phyloP scores from a whole-genome alignment of 2,888 invertebrate species.

The Scaptodrosophila latifasciaeformis region DNA sequence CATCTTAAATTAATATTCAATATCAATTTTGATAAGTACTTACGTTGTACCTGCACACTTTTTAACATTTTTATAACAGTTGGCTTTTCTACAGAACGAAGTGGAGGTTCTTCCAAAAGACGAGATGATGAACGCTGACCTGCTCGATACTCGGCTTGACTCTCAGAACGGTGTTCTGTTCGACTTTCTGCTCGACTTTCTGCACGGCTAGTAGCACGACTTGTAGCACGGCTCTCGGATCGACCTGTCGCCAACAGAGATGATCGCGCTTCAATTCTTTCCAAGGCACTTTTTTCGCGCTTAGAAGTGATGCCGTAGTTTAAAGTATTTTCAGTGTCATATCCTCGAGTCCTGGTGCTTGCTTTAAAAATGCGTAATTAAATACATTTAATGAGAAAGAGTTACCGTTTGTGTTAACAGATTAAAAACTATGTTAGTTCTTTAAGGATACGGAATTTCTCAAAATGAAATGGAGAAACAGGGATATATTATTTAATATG shows the following conservation, averaged over 20 bases:
- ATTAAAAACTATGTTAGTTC: no score
- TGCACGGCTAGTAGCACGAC: constrained; percentile 46
- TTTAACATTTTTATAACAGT: constrained; percentile 84
- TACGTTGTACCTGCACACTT: constrained; percentile 87
- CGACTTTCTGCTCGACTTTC: constrained; percentile 52
- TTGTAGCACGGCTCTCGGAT: constrained; percentile 38
- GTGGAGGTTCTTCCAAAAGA: constrained; percentile 40
- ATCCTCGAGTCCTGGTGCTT: constrained; percentile 57
- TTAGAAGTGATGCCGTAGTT: constrained; percentile 51
- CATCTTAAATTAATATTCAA: no score
- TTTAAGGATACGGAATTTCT: no score
- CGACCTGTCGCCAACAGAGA: constrained; percentile 48
- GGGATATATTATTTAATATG: no score
- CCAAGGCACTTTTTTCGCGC: constrained; percentile 50
- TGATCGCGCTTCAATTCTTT: constrained; percentile 46
- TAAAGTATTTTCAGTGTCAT: constrained; percentile 63
- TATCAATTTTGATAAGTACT: constrained; percentile 77
- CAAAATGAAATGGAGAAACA: no score
- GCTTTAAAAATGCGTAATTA: constrained; percentile 26
- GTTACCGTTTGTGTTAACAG: constrained; percentile 3
- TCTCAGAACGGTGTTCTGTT: constrained; percentile 42
- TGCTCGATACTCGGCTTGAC: constrained; percentile 25
- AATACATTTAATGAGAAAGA: constrained; percentile 1
- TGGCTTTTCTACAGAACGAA: constrained; percentile 79
- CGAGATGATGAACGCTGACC: constrained; percentile 41